Base-by-base conservation (phyloP, 2,888 invertebrate species). In the Phaonia tiefii region DNA sequence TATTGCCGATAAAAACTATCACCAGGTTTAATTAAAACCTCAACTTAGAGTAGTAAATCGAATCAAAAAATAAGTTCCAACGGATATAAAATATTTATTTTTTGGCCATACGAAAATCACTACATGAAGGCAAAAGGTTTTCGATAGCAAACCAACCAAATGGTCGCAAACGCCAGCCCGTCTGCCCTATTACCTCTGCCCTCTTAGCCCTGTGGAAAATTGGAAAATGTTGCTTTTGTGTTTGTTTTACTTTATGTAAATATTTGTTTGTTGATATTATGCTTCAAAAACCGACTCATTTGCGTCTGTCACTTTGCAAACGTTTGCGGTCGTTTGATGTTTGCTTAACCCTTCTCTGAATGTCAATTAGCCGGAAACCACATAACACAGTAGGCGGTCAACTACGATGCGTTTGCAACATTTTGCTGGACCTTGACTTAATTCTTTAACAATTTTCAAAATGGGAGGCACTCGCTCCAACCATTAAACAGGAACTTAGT, bases 291-390 rank as follows among this genome's bases (percentile, higher is more conserved):
- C 37, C 37, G 4, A 7, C 20, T 22, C 4, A 1, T 17, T 10
- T 46, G 46, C n/a, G 31, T 80, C 69, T 44, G 58, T 56, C 22
- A 44, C 58, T 74, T 51, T 72, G 22, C 66, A 75, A 77, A 78
- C 73, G 49, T 65, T 79, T 79, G 75, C 70, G 74, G 79, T 81
- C 72, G 66, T 77, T 66, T 49, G 72, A 22, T 75, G 75, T 76
- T 79, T 75, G 76, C 56, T 80, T 82, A 83, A 84, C 83, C 84
- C 85, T 85, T 84, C 84, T 86, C 86, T 84, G 70, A 84, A 83
- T 87, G 85, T 88, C 88, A 89, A 90, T 90, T 89, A 89, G 85
- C 82, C 83, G 85, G 85, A 79, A 87, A 87, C 83, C 84, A 80
- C 86, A 82, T 69, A 77, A 80, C 81, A 79, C 80, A 77, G 80